Conservation (phyloP, 2,888 invertebrate species). For the Thera obeliscata region DNA sequence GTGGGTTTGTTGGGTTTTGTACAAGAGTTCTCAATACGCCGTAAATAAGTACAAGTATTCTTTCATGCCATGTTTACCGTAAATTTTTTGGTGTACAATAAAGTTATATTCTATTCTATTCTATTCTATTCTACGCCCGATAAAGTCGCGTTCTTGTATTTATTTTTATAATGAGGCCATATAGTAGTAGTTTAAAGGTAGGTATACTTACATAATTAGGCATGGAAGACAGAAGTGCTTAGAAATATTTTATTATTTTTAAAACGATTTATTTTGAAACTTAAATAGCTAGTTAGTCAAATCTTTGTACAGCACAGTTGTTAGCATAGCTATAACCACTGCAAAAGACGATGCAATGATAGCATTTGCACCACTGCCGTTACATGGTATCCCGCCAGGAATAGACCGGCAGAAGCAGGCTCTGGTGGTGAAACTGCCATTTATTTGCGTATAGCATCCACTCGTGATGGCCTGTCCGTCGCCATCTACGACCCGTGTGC, state of each 20-base stretch:
- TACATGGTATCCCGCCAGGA: conserved; percentile 70
- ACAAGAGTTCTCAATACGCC: too few relatives aligned
- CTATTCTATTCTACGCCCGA: too few relatives aligned
- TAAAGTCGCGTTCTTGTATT: too few relatives aligned
- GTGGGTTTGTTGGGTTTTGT: too few relatives aligned
- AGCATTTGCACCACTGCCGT: conserved; percentile 44
- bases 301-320: conserved; percentile 39
- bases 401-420: conserved; percentile 74
- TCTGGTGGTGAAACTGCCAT: conserved; percentile 67
- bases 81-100: too few relatives aligned
- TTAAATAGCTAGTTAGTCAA: background rate
- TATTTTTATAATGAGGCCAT: too few relatives aligned
- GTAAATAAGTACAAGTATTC: too few relatives aligned
- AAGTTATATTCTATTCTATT: too few relatives aligned
- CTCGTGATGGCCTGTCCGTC: conserved; percentile 74
- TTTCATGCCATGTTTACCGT: too few relatives aligned
- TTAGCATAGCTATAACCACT: conserved; percentile 39
- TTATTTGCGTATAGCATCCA: conserved; percentile 84
- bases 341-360: conserved; percentile 40
- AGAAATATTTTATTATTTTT: background rate
- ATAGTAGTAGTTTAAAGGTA: too few relatives aligned
- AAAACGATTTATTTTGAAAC: background rate
- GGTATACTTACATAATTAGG: too few relatives aligned
- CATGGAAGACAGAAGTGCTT: too few relatives aligned
- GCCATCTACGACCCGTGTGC: conserved; percentile 84